Conservation (phyloP, 1,140 invertebrate genomes). For the Drosophila mojavensis region DNA sequence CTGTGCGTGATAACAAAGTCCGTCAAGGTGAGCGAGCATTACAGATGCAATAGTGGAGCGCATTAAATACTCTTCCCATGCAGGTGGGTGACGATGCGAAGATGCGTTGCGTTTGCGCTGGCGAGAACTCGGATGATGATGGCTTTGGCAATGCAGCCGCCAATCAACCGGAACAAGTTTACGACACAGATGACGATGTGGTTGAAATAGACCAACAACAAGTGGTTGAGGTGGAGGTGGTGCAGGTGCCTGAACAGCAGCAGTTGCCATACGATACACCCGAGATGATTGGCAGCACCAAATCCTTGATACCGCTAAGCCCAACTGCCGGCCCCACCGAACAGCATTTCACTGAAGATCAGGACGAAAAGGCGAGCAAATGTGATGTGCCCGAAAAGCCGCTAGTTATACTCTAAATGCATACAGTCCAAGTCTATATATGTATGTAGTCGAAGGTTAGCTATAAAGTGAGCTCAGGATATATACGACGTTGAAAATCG, state of each 20-base stretch:
- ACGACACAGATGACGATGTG: slow-evolving; percentile 74
- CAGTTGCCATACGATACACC: slow-evolving; percentile 52
- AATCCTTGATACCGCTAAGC: slow-evolving; percentile 77
- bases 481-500: slow-evolving; percentile 4
- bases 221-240: slow-evolving; percentile 26
- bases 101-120: slow-evolving; percentile 91
- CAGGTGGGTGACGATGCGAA: slow-evolving; percentile 91
- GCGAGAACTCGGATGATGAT: slow-evolving; percentile 84
- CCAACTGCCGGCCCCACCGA: slow-evolving; percentile 57
- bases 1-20: slow-evolving; percentile 83
- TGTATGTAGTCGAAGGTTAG: neutral
- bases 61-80: neutral
- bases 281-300: slow-evolving; percentile 80
- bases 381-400: slow-evolving; percentile 80
- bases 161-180: slow-evolving; percentile 47
- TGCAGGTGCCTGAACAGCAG: slow-evolving; percentile 18
- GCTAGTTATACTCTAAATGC: slow-evolving; percentile 69
- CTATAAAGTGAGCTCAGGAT: slow-evolving; percentile 4
- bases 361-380: slow-evolving; percentile 71
- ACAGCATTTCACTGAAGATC: slow-evolving; percentile 52
- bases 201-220: slow-evolving; percentile 63
- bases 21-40: slow-evolving; percentile 71
- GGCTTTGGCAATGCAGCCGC: slow-evolving; percentile 46
- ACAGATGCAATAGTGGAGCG: neutral
- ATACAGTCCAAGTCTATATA: no score